Percentiles rank a stretch among this genome's conserved stretches.
phyloP scores from a whole-genome alignment of 2,797 vertebrate species.

The Sebastolobus altivelis region DNA sequence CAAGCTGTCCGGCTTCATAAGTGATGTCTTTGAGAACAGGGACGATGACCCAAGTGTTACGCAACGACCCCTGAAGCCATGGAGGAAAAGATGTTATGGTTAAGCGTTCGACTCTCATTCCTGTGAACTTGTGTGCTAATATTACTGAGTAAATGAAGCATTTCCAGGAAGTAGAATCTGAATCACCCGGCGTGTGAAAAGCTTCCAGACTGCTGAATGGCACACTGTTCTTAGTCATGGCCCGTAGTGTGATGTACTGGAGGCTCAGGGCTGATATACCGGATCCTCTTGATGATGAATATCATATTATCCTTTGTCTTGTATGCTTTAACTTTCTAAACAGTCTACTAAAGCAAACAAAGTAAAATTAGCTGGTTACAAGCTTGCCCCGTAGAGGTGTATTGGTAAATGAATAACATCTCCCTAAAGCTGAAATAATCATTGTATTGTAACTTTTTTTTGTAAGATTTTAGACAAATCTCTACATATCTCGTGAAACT shows the following conservation, averaged over 20 bases:
- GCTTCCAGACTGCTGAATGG: conserved; percentile 15
- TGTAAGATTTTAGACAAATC: neutral
- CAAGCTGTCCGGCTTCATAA: neutral
- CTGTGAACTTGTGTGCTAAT: neutral
- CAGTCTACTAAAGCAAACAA: neutral
- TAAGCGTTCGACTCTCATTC: neutral
- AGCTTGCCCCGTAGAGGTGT: neutral
- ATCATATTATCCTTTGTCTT: neutral
- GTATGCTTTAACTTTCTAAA: neutral
- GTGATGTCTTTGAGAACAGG: neutral
- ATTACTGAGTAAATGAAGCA: neutral
- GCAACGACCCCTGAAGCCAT: neutral
- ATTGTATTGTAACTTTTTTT: neutral
- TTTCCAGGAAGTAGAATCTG: conserved; percentile 39
- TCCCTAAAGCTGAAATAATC: neutral
- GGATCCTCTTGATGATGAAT: neutral
- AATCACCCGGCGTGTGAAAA: conserved; percentile 33
- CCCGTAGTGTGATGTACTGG: neutral
- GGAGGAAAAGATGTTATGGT: conserved; percentile 2
- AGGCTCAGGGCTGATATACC: neutral
- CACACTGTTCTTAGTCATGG: conserved; percentile 30
- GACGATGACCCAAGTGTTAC: neutral
- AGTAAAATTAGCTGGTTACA: neutral
- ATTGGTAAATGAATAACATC: neutral
- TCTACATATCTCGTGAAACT: neutral